Percentiles rank a stretch among this genome's conserved stretches.
Evolutionary conservation across 2,888 invertebrate species (phyloP).

Genomic region (Petrolisthes cinctipes): DNA sequence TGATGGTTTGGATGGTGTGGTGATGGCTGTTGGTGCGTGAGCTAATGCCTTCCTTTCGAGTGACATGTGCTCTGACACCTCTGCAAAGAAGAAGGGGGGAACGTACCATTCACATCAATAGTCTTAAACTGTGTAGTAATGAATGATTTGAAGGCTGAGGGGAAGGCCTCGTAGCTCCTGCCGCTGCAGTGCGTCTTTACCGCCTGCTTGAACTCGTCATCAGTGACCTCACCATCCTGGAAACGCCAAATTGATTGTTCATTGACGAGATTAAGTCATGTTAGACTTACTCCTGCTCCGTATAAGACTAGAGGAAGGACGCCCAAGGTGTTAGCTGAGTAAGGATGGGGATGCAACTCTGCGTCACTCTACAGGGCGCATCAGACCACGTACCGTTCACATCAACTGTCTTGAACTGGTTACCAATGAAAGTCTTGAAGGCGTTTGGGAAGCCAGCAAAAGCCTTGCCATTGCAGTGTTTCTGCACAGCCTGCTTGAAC

Average conservation of each 20-base stretch:
- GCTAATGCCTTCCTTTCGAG: constrained; percentile 6
- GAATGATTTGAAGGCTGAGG: constrained; percentile 87
- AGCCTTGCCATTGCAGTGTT: constrained; percentile 67
- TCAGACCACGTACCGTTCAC: constrained; percentile 66
- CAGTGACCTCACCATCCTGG: constrained; percentile 85
- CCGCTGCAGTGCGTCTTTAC: constrained; percentile 85
- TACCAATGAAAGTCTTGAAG: constrained; percentile 66
- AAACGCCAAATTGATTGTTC: constrained; percentile 46
- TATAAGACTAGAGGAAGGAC: neutral
- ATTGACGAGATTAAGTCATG: constrained; percentile 15
- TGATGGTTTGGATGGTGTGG: constrained; percentile 18
- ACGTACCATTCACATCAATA: constrained; percentile 80
- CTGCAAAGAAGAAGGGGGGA: constrained; percentile 23
- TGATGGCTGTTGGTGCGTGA: constrained; percentile 19
- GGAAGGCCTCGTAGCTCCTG: constrained; percentile 82
- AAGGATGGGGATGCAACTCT: constrained; percentile 39
- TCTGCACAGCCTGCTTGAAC: constrained; percentile 67
- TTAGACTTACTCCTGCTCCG: constrained; percentile 1
- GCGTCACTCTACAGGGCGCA: constrained; percentile 30
- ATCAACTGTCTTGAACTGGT: constrained; percentile 67
- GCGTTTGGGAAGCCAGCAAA: constrained; percentile 66
- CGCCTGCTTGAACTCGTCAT: constrained; percentile 84
- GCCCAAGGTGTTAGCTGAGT: constrained; percentile 41
- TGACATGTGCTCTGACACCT: constrained; percentile 30
- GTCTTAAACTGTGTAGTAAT: constrained; percentile 86